A percentile compares a stretch with the other conserved stretches of the same genome.
Conservation (phyloP, 2,113 vertebrate species). For the Hippocampus abdominalis region DNA sequence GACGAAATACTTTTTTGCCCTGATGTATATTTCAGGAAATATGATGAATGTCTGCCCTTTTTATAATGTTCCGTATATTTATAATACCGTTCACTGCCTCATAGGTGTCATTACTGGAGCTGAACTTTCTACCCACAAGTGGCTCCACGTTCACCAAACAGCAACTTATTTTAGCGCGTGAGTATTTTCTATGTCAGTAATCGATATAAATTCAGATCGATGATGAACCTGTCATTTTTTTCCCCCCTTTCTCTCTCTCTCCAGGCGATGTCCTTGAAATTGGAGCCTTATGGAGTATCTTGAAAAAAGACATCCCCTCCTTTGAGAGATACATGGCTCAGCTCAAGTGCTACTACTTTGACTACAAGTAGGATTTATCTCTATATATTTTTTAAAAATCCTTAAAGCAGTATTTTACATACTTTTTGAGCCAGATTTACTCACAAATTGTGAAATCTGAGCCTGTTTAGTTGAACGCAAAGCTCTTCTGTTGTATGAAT, state of each 20-base stretch:
- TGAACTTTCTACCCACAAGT: conserved; percentile 87
- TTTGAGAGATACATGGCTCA: conserved; percentile 95
- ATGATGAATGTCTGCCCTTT: no score
- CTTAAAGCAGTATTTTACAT: not conserved
- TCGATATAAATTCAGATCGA: not conserved
- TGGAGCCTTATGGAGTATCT: conserved; percentile 89
- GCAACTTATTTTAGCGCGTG: conserved; percentile 88
- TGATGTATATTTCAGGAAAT: no score
- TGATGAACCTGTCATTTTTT: conserved; percentile 11
- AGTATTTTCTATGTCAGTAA: conserved; percentile 55
- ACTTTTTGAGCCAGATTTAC: not conserved
- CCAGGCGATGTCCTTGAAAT: conserved; percentile 92
- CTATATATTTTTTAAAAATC: not conserved
- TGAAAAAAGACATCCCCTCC: conserved; percentile 90
- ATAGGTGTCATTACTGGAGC: conserved; percentile 85
- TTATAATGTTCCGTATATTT: not conserved
- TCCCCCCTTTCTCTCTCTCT: not conserved
- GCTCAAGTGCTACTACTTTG: conserved; percentile 95
- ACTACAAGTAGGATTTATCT: conserved; percentile 82
- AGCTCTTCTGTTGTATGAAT: no score
- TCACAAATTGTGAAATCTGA: not conserved
- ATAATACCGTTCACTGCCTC: not conserved
- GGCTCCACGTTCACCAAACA: conserved; percentile 84
- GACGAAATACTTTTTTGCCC: no score
- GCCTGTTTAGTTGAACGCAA: no score